Percentiles rank a stretch among this genome's conserved stretches.
Evolutionary conservation across 2,888 invertebrate species (phyloP).

Genomic region (Synergus itoensis): DNA sequence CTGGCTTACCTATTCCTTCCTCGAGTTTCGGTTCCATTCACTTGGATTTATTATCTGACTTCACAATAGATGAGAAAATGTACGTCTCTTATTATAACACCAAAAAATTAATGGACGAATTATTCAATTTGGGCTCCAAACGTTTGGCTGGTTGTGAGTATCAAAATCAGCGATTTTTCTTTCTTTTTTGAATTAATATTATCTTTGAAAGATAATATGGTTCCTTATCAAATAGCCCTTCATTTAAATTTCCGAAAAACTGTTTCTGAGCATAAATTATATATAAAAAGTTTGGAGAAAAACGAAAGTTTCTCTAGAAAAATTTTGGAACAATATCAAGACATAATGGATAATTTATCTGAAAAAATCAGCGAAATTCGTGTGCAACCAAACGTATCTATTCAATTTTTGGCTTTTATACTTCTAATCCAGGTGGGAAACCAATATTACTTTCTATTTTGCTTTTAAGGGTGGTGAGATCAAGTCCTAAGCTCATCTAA

Average conservation of each 20-base stretch:
- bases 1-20: conserved; percentile 88
- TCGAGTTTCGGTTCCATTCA: conserved; percentile 79
- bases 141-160: not conserved
- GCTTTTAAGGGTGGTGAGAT: too few species aligned
- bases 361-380: not conserved
- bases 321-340: conserved; percentile 15
- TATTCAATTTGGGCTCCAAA: conserved; percentile 39
- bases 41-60: conserved; percentile 59
- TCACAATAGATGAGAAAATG: conserved; percentile 74
- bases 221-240: not conserved
- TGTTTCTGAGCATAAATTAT: conserved; percentile 1
- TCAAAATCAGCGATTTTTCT: not conserved
- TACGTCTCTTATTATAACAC: conserved; percentile 80
- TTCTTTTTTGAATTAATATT: too few species aligned
- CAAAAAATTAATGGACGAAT: conserved; percentile 72
- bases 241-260: conserved; percentile 6
- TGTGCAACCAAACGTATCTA: conserved; percentile 4
- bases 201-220: too few species aligned
- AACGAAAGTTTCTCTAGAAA: not conserved
- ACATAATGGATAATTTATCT: conserved; percentile 20
- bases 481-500: too few species aligned
- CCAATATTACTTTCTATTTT: not conserved
- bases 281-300: not conserved
- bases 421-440: conserved; percentile 9
- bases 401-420: conserved; percentile 29